phyloP scores from a whole-genome alignment of 2,797 vertebrate genomes.

The Psittacula derbiana region DNA sequence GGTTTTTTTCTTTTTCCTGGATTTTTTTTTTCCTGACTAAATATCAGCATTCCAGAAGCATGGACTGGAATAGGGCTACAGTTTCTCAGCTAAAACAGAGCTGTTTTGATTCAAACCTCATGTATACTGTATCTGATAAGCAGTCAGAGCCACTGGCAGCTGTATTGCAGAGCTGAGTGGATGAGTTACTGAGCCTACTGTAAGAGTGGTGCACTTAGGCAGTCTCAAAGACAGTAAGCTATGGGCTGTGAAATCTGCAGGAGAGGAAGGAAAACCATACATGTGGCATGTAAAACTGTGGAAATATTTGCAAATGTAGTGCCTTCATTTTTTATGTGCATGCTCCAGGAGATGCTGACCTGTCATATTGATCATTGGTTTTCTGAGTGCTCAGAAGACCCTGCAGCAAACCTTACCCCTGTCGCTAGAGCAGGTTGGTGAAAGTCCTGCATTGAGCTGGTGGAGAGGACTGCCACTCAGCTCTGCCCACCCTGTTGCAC shows the following conservation, averaged over 20 bases:
- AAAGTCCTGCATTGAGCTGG: background rate
- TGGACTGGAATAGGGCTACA: background rate
- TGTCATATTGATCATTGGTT: background rate
- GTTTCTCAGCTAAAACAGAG: background rate
- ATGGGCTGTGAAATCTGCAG: background rate
- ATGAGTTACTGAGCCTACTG: background rate
- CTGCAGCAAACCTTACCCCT: background rate
- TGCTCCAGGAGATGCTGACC: slow-evolving; percentile 29
- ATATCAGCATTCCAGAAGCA: background rate
- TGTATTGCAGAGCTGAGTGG: background rate
- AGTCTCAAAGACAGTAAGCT: background rate
- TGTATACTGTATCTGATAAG: background rate
- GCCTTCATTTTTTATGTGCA: slow-evolving; percentile 3
- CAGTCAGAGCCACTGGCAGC: background rate
- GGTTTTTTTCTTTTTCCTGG: too few relatives aligned
- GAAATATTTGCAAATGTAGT: slow-evolving; percentile 53
- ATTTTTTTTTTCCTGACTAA: background rate
- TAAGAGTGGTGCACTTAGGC: background rate
- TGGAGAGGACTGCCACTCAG: background rate
- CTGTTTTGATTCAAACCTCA: background rate
- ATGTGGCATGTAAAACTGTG: slow-evolving; percentile 46
- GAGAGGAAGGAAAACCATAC: background rate
- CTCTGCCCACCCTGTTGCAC: background rate
- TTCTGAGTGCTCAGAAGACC: slow-evolving; percentile 17
- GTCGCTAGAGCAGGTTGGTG: background rate